Evolutionary conservation across 2,797 vertebrate genomes (phyloP), one percentile per base, ranked within the genome.

Genomic region (Eleutherodactylus coqui): DNA sequence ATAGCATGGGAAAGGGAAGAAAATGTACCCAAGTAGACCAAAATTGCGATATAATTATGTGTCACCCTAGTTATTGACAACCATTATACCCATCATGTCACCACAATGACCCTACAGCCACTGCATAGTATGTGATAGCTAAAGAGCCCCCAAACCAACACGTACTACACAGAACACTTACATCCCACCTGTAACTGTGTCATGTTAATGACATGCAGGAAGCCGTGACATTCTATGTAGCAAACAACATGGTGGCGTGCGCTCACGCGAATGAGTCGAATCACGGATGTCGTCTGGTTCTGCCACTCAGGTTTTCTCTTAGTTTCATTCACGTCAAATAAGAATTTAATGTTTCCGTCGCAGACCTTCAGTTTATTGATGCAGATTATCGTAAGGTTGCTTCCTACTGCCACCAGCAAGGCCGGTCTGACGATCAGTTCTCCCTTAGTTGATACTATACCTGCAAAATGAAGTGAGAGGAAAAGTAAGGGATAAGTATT

Each of bases 331-430:
- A 95, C 89, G 27, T 75, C 21, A 90, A 97, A 92, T 32, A 29
- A 16, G 45, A 93, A 88, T 43, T 21, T 10, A 0, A 10, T 79
- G 6, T 83, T n/a, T 24, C 83, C 64, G 9, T 77, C 73, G 21
- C 94, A 95, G 67, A 75, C 45, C 70, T 85, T 85, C 4, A 82
- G 29, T 13, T 19, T 1, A 70, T 90, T 89, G 38, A 72, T 45
- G 85, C 94, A 95, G 76, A 88, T 88, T 87, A 95, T 83, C 43
- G 93, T 91, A 89, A 95, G 17, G 88, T 92, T 85, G 75, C 89
- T 89, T 24, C 94, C 95, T 91, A 94, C 89, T 29, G 0, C 85
- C 83, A 94, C 92, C 79, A 92, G 82, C 0, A 88, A n/a, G 0
- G 88, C 86, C 0, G 95, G 95, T 38, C 94, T 91, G 4, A 93